Percentiles rank a stretch among this genome's conserved stretches.
Evolutionary conservation across 1,140 invertebrate genomes (phyloP).

Genomic region (Zaprionus taronus): DNA sequence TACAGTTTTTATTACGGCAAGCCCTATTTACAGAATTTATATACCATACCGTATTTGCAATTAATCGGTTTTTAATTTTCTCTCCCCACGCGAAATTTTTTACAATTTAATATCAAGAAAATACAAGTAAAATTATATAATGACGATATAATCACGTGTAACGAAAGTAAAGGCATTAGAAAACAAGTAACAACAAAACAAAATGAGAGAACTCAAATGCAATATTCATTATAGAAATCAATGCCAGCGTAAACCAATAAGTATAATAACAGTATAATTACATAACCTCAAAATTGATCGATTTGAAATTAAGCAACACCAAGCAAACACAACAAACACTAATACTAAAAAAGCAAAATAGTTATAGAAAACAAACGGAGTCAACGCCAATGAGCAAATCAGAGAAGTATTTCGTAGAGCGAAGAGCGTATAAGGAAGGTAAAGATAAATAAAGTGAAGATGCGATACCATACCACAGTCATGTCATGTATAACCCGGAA

Average conservation of each 20-base stretch:
- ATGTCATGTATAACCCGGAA: slow-evolving; percentile 73
- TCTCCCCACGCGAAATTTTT: slow-evolving; percentile 60
- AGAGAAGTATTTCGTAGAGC: slow-evolving; percentile 5
- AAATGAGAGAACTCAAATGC: slow-evolving; percentile 46
- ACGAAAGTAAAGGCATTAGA: slow-evolving; percentile 55
- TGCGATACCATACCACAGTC: slow-evolving; percentile 80
- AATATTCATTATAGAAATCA: slow-evolving; percentile 72
- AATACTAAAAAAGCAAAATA: slow-evolving; percentile 6
- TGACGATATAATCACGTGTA: slow-evolving; percentile 65
- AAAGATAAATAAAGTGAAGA: slow-evolving; percentile 29
- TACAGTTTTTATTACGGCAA: slow-evolving; percentile 58
- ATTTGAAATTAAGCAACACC: slow-evolving; percentile 18
- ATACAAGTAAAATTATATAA: slow-evolving; percentile 30
- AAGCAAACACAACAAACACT: slow-evolving; percentile 20
- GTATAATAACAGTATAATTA: slow-evolving; percentile 35
- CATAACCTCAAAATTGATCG: slow-evolving; percentile 52
- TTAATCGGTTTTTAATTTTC: slow-evolving; percentile 77
- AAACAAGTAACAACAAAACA: slow-evolving; percentile 37
- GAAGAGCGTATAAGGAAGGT: slow-evolving; percentile 23
- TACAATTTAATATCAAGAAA: slow-evolving; percentile 49
- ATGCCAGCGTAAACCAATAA: slow-evolving; percentile 68
- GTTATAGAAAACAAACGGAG: slow-evolving; percentile 6
- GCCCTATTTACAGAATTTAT: slow-evolving; percentile 78
- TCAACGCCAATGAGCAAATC: slow-evolving; percentile 48
- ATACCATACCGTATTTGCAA: slow-evolving; percentile 35